Evolutionary conservation across 2,888 invertebrate species (phyloP).

Genomic region (Nymphalis c-album): DNA sequence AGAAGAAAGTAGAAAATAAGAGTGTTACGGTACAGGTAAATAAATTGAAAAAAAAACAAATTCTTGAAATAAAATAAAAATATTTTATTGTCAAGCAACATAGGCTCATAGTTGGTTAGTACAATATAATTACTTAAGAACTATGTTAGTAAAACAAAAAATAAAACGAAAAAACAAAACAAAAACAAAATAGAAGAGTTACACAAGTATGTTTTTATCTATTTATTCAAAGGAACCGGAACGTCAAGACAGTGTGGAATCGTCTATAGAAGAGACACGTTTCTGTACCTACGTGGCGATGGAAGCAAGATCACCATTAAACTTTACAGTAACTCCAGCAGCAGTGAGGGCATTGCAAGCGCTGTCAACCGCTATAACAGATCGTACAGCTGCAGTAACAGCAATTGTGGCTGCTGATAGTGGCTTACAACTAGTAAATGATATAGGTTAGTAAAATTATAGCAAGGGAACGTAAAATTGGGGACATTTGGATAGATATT

Average conservation of each 20-base stretch:
- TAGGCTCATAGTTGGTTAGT: too few relatives aligned
- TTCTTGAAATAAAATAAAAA: too few relatives aligned
- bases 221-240: conserved; percentile 57
- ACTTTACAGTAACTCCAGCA: conserved; percentile 85
- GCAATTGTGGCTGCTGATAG: conserved; percentile 59
- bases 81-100: too few relatives aligned
- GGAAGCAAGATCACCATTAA: conserved; percentile 84
- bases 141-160: too few relatives aligned
- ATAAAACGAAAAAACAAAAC: too few relatives aligned
- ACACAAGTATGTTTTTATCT: too few relatives aligned
- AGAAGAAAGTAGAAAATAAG: conserved; percentile 59
- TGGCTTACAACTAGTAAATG: conserved; percentile 79
- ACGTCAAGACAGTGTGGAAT: conserved; percentile 76
- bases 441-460: conserved; percentile 72
- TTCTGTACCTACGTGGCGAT: conserved; percentile 85
- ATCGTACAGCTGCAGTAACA: conserved; percentile 65
- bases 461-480: too few relatives aligned
- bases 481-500: too few relatives aligned
- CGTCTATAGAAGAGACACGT: conserved; percentile 71
- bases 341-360: conserved; percentile 81
- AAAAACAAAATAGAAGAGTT: too few relatives aligned
- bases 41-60: background rate
- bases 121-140: too few relatives aligned
- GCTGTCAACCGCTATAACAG: conserved; percentile 53
- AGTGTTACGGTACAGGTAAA: conserved; percentile 67